Evolutionary conservation across 2,113 vertebrate genomes (phyloP), one percentile per base, ranked within the genome.

Genomic region (Rynchops niger): DNA sequence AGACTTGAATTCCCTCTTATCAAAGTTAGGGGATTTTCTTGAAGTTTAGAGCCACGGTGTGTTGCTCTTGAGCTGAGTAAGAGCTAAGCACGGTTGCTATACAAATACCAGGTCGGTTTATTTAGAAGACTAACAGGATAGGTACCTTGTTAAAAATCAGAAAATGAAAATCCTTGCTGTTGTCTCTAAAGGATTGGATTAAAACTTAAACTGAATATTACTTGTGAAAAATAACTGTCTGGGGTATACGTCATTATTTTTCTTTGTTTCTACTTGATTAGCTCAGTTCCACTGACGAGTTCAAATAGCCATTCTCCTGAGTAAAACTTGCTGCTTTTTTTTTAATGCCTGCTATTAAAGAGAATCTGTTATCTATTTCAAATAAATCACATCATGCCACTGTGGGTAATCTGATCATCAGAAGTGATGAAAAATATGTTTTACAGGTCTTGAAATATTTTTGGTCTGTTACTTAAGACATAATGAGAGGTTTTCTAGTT

Each of bases 191-290:
- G 95, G 27, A 42, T n/a, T 93, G 25, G 27, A 55, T 91, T 93
- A 86, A 87, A 93, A 92, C 14, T 87, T 76, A 77, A 87, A 73
- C 32, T 76, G 80, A 70, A 34, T 91, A 92, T 89, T 91, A 32
- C 40, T 92, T 94, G 62, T 82, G 83, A 95, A 92, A 96, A 93
- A 86, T 43, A 97, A 88, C 52, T 89, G 30, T 86, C 88, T 91
- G n/a, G 92, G 88, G 85, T 87, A 89, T 85, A 22, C 78, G 55
- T 95, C 9, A 27, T 94, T 87, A 73, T 93, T 96, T 96, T 97
- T 70, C 79, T 93, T 96, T 94, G 72, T 88, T 93, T 96, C 71
- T 90, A 11, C 58, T 93, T 95, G 82, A 91, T 97, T 79, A 94
- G 86, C 86, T 83, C 36, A 42, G 29, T 91, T 97, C 74, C 3